Evolutionary conservation across 2,888 invertebrate genomes (phyloP).

Genomic region (Lysandra bellargus): DNA sequence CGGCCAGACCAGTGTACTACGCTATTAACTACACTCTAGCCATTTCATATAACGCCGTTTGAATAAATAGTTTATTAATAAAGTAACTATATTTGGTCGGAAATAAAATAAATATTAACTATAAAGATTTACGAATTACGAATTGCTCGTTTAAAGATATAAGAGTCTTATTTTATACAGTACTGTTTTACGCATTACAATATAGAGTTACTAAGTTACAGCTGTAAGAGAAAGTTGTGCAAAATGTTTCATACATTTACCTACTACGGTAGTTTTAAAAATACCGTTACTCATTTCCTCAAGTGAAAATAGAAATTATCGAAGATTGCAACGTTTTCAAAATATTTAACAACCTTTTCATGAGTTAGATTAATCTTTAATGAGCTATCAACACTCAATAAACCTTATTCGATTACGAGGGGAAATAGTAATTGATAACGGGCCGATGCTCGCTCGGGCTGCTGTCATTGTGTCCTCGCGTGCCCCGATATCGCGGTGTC

Average conservation of each 20-base stretch:
- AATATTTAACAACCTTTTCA: background rate
- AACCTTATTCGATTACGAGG: background rate
- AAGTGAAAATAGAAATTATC: background rate
- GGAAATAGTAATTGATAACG: background rate
- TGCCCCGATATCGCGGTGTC: background rate
- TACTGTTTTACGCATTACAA: too few relatives aligned
- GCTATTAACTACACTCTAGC: conserved; percentile 4
- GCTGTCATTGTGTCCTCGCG: background rate
- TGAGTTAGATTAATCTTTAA: background rate
- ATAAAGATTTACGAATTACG: too few relatives aligned
- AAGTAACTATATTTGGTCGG: background rate
- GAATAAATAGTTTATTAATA: background rate
- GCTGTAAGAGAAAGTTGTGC: background rate
- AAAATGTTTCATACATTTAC: background rate
- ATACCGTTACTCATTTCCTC: background rate
- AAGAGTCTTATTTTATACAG: too few relatives aligned
- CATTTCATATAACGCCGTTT: conserved; percentile 1
- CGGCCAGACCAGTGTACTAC: background rate
- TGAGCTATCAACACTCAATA: background rate
- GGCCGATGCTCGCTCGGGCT: background rate
- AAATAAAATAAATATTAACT: too few relatives aligned
- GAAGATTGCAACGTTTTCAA: background rate
- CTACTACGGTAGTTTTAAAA: background rate
- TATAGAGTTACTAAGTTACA: background rate
- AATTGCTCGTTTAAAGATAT: too few relatives aligned